Conservation (phyloP, 2,888 invertebrate species). For the Caenorhabditis sp. region DNA sequence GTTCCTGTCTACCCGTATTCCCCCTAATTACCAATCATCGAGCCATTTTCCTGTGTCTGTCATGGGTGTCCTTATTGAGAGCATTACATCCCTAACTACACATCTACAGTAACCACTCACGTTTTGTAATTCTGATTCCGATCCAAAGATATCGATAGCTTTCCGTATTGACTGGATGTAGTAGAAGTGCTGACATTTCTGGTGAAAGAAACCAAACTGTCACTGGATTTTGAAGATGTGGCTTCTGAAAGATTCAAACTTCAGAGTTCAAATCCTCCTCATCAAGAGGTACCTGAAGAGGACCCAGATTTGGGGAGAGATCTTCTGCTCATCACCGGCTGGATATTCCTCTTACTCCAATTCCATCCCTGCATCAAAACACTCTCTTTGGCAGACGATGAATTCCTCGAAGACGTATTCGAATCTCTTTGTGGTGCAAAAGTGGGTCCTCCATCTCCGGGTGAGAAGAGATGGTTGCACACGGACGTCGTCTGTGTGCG, state of each 20-base stretch:
- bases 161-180: conserved; percentile 52
- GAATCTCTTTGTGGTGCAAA: conserved; percentile 66
- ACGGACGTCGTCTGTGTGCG: conserved; percentile 70
- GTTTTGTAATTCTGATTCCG: conserved; percentile 88
- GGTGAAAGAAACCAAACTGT: conserved; percentile 59
- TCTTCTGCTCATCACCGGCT: conserved; percentile 68
- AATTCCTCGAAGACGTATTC: conserved; percentile 30
- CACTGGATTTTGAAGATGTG: conserved; percentile 60
- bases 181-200: conserved; percentile 46
- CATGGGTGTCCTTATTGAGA: too few relatives aligned
- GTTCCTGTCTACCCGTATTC: too few relatives aligned
- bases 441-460: conserved; percentile 73
- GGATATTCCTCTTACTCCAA: conserved; percentile 73
- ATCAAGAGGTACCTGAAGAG: conserved; percentile 41
- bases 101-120: conserved; percentile 25
- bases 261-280: background rate
- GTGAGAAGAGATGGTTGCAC: conserved; percentile 79
- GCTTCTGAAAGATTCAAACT: conserved; percentile 50
- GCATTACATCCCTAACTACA: background rate
- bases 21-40: too few relatives aligned
- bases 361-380: conserved; percentile 74
- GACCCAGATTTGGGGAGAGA: conserved; percentile 60
- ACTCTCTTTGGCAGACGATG: conserved; percentile 53
- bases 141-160: conserved; percentile 71
- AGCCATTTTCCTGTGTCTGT: too few relatives aligned